Evolutionary conservation across 2,888 invertebrate species (phyloP).

Genomic region (Neocrepidodera transversa): DNA sequence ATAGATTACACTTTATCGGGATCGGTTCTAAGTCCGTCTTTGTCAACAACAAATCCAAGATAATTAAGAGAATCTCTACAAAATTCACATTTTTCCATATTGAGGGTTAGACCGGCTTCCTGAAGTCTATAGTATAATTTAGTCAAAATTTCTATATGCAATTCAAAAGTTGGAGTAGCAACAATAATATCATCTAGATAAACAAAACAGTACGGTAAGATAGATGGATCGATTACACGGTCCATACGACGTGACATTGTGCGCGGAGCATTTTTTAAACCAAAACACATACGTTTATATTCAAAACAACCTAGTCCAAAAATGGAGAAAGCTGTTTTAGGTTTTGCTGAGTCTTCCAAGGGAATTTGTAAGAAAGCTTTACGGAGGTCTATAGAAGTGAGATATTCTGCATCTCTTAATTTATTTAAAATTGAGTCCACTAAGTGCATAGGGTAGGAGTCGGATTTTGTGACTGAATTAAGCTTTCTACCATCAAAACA

Average conservation of each 20-base stretch:
- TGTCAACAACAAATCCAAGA: constrained; percentile 17
- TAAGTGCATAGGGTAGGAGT: constrained; percentile 49
- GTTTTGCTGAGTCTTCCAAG: constrained; percentile 9
- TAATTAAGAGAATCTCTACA: too few species aligned
- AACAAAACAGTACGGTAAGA: constrained; percentile 27
- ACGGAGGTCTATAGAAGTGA: constrained; percentile 48
- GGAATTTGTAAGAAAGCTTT: constrained; percentile 45
- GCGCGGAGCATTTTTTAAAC: constrained; percentile 35
- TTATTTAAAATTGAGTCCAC: constrained; percentile 47
- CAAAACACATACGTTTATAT: constrained; percentile 29
- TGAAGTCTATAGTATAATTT: too few species aligned
- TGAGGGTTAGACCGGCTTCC: too few species aligned
- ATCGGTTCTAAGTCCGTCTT: constrained; percentile 16
- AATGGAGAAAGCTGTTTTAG: constrained; percentile 31
- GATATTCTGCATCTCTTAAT: constrained; percentile 45
- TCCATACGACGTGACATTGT: too few species aligned
- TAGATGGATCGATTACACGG: too few species aligned
- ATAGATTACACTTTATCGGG: constrained; percentile 16
- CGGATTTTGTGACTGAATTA: constrained; percentile 44
- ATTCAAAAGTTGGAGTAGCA: constrained; percentile 10
- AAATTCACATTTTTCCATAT: too few species aligned
- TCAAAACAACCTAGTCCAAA: constrained; percentile 31
- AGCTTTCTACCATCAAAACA: constrained; percentile 49
- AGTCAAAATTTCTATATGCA: constrained; percentile 13
- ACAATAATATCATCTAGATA: constrained; percentile 36